Evolutionary conservation across 2,888 invertebrate species (phyloP).

Genomic region (Macrosoma leucophasiata): DNA sequence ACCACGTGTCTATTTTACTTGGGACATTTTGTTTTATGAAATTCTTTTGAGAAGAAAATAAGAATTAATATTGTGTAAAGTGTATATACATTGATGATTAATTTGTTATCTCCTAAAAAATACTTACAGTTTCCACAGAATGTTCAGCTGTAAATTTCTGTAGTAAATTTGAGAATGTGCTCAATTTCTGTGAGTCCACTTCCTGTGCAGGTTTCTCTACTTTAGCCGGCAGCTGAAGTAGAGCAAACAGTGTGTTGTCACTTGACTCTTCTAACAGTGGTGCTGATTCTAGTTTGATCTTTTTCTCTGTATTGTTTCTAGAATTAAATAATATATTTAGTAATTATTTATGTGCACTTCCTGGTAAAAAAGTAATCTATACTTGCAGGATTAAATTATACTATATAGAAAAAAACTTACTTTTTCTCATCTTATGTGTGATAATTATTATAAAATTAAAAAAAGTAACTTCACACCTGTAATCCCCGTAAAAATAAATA

Average conservation of each 20-base stretch:
- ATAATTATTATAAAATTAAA: no score
- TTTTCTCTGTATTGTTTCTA: constrained; percentile 51
- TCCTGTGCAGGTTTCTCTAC: constrained; percentile 45
- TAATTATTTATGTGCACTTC: no score
- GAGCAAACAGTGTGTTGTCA: constrained; percentile 77
- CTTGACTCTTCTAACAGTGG: constrained; percentile 59
- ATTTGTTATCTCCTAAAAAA: not conserved
- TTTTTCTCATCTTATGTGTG: no score
- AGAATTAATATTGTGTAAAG: no score
- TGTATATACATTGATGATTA: no score
- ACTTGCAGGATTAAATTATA: no score
- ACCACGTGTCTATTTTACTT: no score
- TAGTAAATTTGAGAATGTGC: constrained; percentile 65
- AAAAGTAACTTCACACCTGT: no score
- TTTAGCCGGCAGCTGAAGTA: constrained; percentile 61
- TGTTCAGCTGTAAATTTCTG: constrained; percentile 67
- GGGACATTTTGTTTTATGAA: no score
- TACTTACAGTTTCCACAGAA: constrained; percentile 57
- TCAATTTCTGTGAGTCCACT: constrained; percentile 52
- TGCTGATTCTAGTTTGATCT: constrained; percentile 39
- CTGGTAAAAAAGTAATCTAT: no score
- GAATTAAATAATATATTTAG: constrained; percentile 8
- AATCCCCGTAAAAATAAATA: no score
- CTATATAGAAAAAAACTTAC: no score
- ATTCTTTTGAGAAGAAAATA: not conserved